Evolutionary conservation across 2,888 invertebrate genomes (phyloP).

Genomic region (Platycheirus rosarum): DNA sequence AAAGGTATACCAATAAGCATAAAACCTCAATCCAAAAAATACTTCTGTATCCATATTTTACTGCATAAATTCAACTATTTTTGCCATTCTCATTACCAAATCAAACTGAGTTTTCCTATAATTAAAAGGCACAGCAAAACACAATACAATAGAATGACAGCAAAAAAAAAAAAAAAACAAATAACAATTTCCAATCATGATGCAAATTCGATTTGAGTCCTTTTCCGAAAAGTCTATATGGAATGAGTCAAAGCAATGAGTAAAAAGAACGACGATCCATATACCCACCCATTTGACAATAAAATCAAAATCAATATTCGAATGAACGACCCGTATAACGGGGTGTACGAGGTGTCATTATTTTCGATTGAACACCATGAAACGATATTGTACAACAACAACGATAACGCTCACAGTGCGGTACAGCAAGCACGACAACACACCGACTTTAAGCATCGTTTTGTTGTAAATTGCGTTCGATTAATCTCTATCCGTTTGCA

Average conservation of each 20-base stretch:
- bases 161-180: conserved; percentile 14
- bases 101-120: conserved; percentile 33
- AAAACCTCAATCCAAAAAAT: conserved; percentile 5
- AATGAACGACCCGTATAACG: conserved; percentile 67
- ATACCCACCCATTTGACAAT: conserved; percentile 43
- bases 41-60: conserved; percentile 22
- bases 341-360: conserved; percentile 63
- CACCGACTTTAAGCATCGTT: conserved; percentile 32
- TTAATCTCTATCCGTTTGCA: conserved; percentile 60
- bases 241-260: background rate
- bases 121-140: conserved; percentile 47
- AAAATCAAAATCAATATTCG: conserved; percentile 67
- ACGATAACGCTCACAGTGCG: background rate
- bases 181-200: conserved; percentile 43
- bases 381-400: conserved; percentile 22
- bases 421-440: background rate
- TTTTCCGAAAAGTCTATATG: background rate
- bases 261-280: background rate
- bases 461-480: conserved; percentile 70
- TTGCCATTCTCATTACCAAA: conserved; percentile 48
- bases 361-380: conserved; percentile 63
- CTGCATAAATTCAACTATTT: conserved; percentile 34
- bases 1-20: conserved; percentile 37
- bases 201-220: conserved; percentile 45
- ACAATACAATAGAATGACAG: conserved; percentile 18